These are phyloP conservation scores for Lepus timidus DNA, from an alignment of 2,113 vertebrate genomes.

Conservation along the genomic window DNA sequence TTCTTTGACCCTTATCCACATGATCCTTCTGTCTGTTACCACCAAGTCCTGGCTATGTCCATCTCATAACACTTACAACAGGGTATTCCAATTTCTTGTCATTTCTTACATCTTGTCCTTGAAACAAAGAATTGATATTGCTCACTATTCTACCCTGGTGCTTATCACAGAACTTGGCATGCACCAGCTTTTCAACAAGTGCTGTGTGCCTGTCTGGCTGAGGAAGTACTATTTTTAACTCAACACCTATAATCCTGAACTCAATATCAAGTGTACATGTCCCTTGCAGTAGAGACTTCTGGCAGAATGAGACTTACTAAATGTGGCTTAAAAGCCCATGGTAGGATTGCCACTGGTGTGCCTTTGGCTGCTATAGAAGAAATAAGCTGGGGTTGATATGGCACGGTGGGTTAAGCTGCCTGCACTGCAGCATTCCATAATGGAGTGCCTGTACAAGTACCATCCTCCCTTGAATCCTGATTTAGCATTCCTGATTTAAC, in stretches of 20 bases:
- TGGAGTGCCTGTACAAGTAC: no score
- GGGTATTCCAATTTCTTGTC: neutral
- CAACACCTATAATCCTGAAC: neutral
- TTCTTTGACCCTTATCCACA: neutral
- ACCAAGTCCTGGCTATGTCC: neutral
- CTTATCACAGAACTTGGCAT: neutral
- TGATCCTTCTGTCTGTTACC: no score
- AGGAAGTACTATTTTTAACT: neutral
- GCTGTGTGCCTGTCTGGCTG: neutral
- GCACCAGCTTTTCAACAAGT: no score
- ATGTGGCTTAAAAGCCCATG: neutral
- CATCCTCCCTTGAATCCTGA: no score
- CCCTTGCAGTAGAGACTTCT: neutral
- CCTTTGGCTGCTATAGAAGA: neutral
- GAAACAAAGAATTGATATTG: neutral
- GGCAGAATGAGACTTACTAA: neutral
- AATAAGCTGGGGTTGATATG: neutral
- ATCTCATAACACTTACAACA: neutral
- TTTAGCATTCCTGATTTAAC: no score
- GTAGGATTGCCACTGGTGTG: neutral
- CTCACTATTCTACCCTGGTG: neutral
- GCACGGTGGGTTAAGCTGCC: no score
- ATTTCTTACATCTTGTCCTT: neutral
- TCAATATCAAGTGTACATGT: neutral
- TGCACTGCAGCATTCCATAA: no score